A percentile compares a stretch with the other conserved stretches of the same genome.
These are phyloP conservation scores for Calliscelio sp. DNA, from an alignment of 2,888 invertebrate species.

Conservation along the genomic window DNA sequence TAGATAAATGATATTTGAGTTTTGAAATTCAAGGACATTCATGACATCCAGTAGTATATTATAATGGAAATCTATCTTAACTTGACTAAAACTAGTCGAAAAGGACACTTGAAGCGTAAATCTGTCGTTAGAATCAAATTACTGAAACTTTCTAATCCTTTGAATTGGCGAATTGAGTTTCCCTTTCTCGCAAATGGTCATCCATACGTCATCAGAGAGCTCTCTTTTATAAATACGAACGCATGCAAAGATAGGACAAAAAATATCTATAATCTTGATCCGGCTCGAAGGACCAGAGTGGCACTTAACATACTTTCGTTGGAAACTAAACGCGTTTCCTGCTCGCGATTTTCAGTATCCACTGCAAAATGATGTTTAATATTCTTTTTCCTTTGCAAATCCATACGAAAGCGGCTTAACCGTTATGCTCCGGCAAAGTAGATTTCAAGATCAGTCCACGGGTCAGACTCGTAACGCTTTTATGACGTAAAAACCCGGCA, in stretches of 20 bases:
- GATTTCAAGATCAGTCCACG: conserved; percentile 69
- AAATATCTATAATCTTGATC: conserved; percentile 52
- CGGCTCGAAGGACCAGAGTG: conserved; percentile 54
- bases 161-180: conserved; percentile 31
- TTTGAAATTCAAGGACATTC: too few relatives aligned
- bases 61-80: too few relatives aligned
- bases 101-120: background rate
- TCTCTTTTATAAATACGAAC: conserved; percentile 1
- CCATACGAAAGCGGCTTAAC: conserved; percentile 58
- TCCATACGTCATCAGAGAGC: conserved; percentile 14
- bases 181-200: conserved; percentile 29
- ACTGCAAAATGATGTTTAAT: conserved; percentile 47
- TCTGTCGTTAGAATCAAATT: conserved; percentile 23
- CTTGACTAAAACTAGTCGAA: background rate
- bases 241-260: background rate
- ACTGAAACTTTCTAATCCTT: conserved; percentile 42
- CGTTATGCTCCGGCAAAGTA: conserved; percentile 58
- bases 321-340: conserved; percentile 48
- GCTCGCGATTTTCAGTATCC: conserved; percentile 37
- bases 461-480: conserved; percentile 65
- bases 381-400: conserved; percentile 53
- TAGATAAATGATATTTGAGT: too few relatives aligned
- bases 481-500: conserved; percentile 45
- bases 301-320: conserved; percentile 59
- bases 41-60: too few relatives aligned